phyloP scores from a whole-genome alignment of 1,140 invertebrate species.

The Odontomachus brunneus region DNA sequence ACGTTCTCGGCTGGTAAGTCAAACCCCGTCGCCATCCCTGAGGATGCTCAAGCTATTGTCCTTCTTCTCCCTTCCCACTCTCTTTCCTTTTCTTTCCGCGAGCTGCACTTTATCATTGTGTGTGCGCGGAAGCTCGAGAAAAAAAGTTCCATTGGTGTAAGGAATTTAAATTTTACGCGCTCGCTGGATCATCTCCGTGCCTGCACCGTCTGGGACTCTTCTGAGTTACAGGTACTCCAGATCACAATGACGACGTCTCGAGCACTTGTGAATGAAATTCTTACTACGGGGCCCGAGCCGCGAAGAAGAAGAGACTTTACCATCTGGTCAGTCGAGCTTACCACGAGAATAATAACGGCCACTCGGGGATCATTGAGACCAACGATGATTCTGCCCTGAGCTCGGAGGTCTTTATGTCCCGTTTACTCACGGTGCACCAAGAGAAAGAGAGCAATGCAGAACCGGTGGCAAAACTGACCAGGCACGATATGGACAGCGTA shows the following conservation, averaged over 20 bases:
- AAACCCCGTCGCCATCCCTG: constrained; percentile 13
- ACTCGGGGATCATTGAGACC: constrained; percentile 63
- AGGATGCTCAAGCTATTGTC: constrained; percentile 23
- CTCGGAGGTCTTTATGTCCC: constrained; percentile 62
- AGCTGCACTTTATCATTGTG: constrained; percentile 54
- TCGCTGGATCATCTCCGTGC: neutral
- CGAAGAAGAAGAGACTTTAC: constrained; percentile 34
- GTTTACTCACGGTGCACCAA: constrained; percentile 61
- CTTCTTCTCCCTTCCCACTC: neutral
- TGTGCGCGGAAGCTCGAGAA: neutral
- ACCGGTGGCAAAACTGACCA: constrained; percentile 18
- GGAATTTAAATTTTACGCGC: constrained; percentile 81
- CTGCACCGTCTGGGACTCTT: constrained; percentile 30
- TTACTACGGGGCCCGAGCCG: constrained; percentile 68
- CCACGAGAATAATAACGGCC: constrained; percentile 73
- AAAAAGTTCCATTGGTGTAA: constrained; percentile 59
- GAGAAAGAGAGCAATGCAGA: neutral
- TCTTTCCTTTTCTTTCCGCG: constrained; percentile 25
- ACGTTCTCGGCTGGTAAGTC: constrained; percentile 16
- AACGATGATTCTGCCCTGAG: constrained; percentile 39
- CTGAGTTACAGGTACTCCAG: constrained; percentile 81
- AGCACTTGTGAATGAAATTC: constrained; percentile 81
- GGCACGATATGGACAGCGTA: constrained; percentile 60
- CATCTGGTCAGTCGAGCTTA: constrained; percentile 77
- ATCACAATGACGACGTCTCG: constrained; percentile 76